A percentile compares a stretch with the other conserved stretches of the same genome.
phyloP scores from a whole-genome alignment of 2,888 invertebrate species.

The Clusia tigrina region DNA sequence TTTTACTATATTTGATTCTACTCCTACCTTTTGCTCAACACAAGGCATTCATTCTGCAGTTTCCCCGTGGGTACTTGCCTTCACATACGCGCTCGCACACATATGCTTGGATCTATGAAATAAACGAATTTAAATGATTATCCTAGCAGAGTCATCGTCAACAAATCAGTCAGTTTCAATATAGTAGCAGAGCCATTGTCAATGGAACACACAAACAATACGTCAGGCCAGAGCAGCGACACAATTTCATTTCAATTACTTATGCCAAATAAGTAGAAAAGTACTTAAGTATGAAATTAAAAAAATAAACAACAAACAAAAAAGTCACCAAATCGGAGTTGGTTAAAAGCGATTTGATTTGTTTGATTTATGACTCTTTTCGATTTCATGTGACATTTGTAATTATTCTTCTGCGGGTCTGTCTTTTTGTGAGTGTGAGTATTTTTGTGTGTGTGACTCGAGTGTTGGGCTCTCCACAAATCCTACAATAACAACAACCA shows the following conservation, averaged over 20 bases:
- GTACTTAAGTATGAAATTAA: conserved; percentile 42
- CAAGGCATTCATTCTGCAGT: too few relatives aligned
- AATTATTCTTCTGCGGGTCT: conserved; percentile 62
- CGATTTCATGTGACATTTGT: conserved; percentile 60
- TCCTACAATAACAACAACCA: too few relatives aligned
- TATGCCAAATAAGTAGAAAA: conserved; percentile 56
- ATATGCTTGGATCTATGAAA: conserved; percentile 35
- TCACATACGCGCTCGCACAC: conserved; percentile 31
- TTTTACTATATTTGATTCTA: too few relatives aligned
- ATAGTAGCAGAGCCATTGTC: conserved; percentile 38
- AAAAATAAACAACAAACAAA: conserved; percentile 13
- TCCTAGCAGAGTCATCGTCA: conserved; percentile 46
- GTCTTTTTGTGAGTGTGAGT: too few relatives aligned
- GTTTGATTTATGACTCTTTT: conserved; percentile 62
- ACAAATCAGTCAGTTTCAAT: conserved; percentile 24
- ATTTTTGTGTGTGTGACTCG: background rate
- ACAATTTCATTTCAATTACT: conserved; percentile 47
- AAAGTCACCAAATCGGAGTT: conserved; percentile 50
- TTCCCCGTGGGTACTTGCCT: too few relatives aligned
- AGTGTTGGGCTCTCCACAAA: background rate
- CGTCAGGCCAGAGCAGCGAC: background rate
- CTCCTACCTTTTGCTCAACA: too few relatives aligned
- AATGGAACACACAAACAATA: conserved; percentile 37
- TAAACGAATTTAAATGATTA: conserved; percentile 52
- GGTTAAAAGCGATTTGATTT: conserved; percentile 58